Base-by-base conservation (phyloP, 2,888 invertebrate genomes). In the Sesamia inferens region DNA sequence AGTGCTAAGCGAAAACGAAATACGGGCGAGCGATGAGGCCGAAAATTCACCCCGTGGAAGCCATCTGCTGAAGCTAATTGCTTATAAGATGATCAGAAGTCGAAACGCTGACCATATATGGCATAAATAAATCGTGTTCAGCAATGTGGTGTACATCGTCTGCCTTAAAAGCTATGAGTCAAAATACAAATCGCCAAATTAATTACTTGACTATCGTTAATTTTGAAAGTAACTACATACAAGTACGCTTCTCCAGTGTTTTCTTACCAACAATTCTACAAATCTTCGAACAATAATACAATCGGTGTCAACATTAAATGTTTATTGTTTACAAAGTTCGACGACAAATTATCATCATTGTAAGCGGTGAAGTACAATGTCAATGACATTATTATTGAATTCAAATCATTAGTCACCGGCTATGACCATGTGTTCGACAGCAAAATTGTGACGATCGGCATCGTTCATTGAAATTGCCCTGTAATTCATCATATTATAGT, bases 401-500 rank as follows among this genome's bases (percentile, higher is more conserved):
- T 76, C 57, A 71, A 71, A 68, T 68, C 57, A 71, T 83, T 71
- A 80, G 66, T 83, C 73, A 77, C 65, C 48, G 57, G 48, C 24
- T 66, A 54, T 55, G 68, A 51, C 63, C 68, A 74, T 62, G 81
- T 73, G 81, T 42, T 71, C 61, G 58, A 47, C 73, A 44, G 67
- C 66, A 69, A 73, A 78, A 68, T 66, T 63, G 69, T 78, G 68
- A 57, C 57, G 71, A 74, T 57, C 62, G 59, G 22, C 54, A 68
- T 73, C 78, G 44, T 55, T 78, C 67, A 69, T 24, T 71, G 66
- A 72, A 83, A 83, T 65, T 66, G 68, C 62, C 58, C 65, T 14
- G 68, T 76, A 64, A 82, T 82, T 76, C 74, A 76, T 76, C 64
- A 76, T 67, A 69, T 66, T 67, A 69, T 66, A 61, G 22, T 79